phyloP scores from a whole-genome alignment of 2,888 invertebrate species.

The Calameuta pallipes region DNA sequence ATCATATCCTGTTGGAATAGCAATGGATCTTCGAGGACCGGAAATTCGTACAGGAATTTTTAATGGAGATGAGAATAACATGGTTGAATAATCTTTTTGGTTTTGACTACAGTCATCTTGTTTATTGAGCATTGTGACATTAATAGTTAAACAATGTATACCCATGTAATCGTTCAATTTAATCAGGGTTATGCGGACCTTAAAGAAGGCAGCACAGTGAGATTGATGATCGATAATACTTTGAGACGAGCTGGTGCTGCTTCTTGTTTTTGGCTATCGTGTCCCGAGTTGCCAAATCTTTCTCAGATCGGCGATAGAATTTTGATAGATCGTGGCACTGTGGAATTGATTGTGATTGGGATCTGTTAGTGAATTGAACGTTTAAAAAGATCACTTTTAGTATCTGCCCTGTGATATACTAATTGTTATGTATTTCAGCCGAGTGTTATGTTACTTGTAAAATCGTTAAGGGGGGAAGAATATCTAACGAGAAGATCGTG shows the following conservation, averaged over 20 bases:
- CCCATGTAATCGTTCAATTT: neutral
- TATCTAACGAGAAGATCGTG: slow-evolving; percentile 69
- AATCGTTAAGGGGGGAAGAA: slow-evolving; percentile 69
- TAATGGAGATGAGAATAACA: slow-evolving; percentile 31
- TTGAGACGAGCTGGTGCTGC: slow-evolving; percentile 33
- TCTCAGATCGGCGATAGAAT: slow-evolving; percentile 39
- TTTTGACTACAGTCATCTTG: slow-evolving; percentile 9
- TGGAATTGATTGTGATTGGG: slow-evolving; percentile 30
- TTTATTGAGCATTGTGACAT: neutral
- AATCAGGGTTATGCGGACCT: slow-evolving; percentile 34
- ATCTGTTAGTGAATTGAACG: slow-evolving; percentile 28
- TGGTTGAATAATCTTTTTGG: slow-evolving; percentile 23
- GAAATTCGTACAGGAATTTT: slow-evolving; percentile 49
- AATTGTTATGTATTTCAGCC: slow-evolving; percentile 40
- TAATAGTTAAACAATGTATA: neutral
- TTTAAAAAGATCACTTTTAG: neutral
- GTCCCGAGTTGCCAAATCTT: slow-evolving; percentile 32
- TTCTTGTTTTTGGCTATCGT: slow-evolving; percentile 40
- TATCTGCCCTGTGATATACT: neutral
- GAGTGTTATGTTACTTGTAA: slow-evolving; percentile 69
- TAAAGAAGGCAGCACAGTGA: slow-evolving; percentile 31
- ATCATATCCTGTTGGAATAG: slow-evolving; percentile 67
- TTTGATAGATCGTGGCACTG: slow-evolving; percentile 39
- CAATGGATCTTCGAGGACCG: slow-evolving; percentile 45
- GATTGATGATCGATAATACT: slow-evolving; percentile 29